Evolutionary conservation across 2,888 invertebrate genomes (phyloP).

Genomic region (Ceriagrion tenellum): DNA sequence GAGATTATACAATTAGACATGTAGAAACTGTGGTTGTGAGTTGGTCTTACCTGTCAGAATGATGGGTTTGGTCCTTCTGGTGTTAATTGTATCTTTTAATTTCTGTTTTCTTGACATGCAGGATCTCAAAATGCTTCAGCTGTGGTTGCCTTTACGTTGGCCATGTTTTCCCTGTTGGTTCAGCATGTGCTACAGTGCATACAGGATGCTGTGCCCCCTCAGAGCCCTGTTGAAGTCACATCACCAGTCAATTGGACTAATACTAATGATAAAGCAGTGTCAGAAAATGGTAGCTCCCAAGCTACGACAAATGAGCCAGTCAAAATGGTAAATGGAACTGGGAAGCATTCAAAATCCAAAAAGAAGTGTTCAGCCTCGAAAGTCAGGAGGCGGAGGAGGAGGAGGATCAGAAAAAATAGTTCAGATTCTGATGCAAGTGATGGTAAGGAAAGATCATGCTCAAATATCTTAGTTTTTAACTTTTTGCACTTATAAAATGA

Average conservation of each 20-base stretch:
- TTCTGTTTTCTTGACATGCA: constrained; percentile 69
- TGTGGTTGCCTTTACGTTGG: constrained; percentile 90
- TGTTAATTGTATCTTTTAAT: background rate
- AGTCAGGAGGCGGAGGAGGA: constrained; percentile 70
- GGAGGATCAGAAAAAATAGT: constrained; percentile 68
- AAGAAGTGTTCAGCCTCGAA: constrained; percentile 30
- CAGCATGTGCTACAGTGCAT: constrained; percentile 77
- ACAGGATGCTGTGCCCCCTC: constrained; percentile 76
- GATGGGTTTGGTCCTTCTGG: too few species aligned
- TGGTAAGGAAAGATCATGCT: constrained; percentile 70
- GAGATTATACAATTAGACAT: too few species aligned
- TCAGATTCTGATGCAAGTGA: constrained; percentile 73
- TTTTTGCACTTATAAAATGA: too few species aligned
- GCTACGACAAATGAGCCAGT: constrained; percentile 71
- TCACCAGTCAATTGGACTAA: constrained; percentile 16
- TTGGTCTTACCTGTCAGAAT: too few species aligned
- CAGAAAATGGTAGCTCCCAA: constrained; percentile 70
- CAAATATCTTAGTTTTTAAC: background rate
- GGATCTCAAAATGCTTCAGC: constrained; percentile 90
- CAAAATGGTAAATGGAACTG: constrained; percentile 68
- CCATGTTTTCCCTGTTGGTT: constrained; percentile 87
- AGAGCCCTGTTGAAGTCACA: constrained; percentile 75
- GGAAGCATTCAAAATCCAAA: constrained; percentile 50
- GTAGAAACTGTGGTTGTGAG: too few species aligned
- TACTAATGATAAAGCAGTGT: constrained; percentile 45